phyloP scores from a whole-genome alignment of 2,888 invertebrate genomes.

The Arge pagana region DNA sequence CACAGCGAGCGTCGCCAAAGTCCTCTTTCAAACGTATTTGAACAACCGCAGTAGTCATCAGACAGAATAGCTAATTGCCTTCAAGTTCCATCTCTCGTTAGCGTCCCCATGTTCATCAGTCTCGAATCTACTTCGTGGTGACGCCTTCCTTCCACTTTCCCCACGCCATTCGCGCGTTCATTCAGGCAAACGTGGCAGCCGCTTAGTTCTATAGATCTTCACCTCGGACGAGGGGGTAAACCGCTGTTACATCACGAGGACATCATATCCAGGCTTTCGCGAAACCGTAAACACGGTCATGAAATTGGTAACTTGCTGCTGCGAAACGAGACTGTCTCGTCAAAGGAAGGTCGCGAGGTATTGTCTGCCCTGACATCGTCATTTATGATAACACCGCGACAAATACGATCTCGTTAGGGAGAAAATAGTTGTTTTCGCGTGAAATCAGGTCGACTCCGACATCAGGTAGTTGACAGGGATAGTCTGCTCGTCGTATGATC shows the following conservation, averaged over 20 bases:
- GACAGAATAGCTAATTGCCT: constrained; percentile 28
- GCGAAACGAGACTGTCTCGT: constrained; percentile 1
- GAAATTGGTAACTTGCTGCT: constrained; percentile 18
- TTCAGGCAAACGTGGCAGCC: constrained; percentile 4
- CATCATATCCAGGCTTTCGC: no score
- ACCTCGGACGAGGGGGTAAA: constrained; percentile 17
- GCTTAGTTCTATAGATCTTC: constrained; percentile 21
- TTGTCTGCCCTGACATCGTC: constrained; percentile 6
- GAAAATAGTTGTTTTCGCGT: background rate
- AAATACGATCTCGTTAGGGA: constrained; percentile 9
- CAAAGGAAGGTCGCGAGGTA: constrained; percentile 7
- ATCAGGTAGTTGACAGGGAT: constrained; percentile 6
- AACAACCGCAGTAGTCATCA: constrained; percentile 15
- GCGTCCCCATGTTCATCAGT: constrained; percentile 18
- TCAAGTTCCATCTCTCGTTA: constrained; percentile 21
- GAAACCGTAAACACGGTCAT: constrained; percentile 19
- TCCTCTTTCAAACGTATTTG: background rate
- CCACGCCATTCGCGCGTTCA: constrained; percentile 7
- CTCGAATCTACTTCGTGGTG: constrained; percentile 12
- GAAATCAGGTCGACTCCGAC: constrained; percentile 1
- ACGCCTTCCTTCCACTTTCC: no score
- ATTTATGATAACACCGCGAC: background rate
- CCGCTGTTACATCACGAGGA: constrained; percentile 9
- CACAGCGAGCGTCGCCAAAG: no score
- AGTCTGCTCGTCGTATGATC: constrained; percentile 7